Evolutionary conservation across 2,797 vertebrate genomes (phyloP).

Genomic region (Poeciliopsis paucimaculata): DNA sequence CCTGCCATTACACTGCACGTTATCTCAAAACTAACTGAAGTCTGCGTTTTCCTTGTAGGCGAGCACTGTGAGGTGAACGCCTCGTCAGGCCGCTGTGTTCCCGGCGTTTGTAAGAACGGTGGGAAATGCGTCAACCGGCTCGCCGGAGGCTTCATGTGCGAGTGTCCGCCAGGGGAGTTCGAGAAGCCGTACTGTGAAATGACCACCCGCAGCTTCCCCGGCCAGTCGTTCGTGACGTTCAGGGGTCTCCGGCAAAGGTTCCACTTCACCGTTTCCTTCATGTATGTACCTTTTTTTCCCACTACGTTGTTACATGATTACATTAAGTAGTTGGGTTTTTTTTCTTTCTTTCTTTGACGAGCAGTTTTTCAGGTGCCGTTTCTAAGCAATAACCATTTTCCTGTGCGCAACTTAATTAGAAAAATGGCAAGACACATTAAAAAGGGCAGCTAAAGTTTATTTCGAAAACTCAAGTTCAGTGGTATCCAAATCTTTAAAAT

Average conservation of each 20-base stretch:
- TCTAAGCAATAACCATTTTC: background rate
- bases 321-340: background rate
- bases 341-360: background rate
- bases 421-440: background rate
- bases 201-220: slow-evolving; percentile 95
- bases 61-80: slow-evolving; percentile 92
- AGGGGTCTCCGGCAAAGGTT: slow-evolving; percentile 95
- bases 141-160: slow-evolving; percentile 92
- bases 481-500: background rate
- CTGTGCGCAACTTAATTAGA: background rate
- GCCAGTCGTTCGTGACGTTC: slow-evolving; percentile 95
- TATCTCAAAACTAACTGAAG: background rate
- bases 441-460: background rate
- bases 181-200: slow-evolving; percentile 97
- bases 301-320: background rate
- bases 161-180: slow-evolving; percentile 87
- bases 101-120: slow-evolving; percentile 93
- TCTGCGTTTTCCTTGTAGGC: slow-evolving; percentile 72
- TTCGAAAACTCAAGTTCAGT: background rate
- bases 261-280: slow-evolving; percentile 94
- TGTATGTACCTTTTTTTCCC: slow-evolving; percentile 78
- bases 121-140: slow-evolving; percentile 93
- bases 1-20: background rate
- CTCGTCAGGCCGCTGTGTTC: slow-evolving; percentile 88
- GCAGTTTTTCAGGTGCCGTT: background rate